Evolutionary conservation across 2,888 invertebrate genomes (phyloP).

Genomic region (Chouioia cunea): DNA sequence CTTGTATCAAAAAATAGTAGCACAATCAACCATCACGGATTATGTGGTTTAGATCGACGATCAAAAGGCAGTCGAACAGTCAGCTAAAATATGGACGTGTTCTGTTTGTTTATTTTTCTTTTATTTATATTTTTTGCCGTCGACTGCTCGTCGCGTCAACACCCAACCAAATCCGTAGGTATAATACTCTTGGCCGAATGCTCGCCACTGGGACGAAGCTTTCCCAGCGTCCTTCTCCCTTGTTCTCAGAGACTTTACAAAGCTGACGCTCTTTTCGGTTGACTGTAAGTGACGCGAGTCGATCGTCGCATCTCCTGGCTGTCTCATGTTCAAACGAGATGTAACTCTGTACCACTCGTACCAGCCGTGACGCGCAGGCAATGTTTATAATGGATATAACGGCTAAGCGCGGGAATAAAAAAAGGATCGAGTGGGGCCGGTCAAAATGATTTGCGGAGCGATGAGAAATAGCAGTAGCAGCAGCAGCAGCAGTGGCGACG

Average conservation of each 20-base stretch:
- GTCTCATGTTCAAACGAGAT: too few relatives aligned
- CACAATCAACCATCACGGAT: too few relatives aligned
- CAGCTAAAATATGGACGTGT: conserved; percentile 32
- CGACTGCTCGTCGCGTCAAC: conserved; percentile 8
- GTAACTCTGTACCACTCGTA: too few relatives aligned
- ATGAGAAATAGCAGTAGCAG: neutral
- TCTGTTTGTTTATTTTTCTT: conserved; percentile 6
- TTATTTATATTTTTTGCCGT: neutral
- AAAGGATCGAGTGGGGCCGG: neutral
- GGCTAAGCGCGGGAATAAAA: neutral
- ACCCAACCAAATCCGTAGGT: conserved; percentile 21
- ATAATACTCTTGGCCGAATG: conserved; percentile 23
- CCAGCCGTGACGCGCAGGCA: too few relatives aligned
- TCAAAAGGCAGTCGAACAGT: neutral
- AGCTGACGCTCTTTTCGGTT: neutral
- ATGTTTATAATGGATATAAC: too few relatives aligned
- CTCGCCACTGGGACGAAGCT: conserved; percentile 30
- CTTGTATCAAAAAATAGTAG: too few relatives aligned
- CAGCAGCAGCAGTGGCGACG: too few relatives aligned
- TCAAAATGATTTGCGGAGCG: too few relatives aligned
- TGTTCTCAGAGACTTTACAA: neutral
- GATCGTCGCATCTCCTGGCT: neutral
- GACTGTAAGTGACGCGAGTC: neutral
- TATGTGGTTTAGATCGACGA: too few relatives aligned
- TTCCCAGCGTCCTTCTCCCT: conserved; percentile 7